Conservation (phyloP, 2,797 vertebrate species). For the Heliangelus exortis region DNA sequence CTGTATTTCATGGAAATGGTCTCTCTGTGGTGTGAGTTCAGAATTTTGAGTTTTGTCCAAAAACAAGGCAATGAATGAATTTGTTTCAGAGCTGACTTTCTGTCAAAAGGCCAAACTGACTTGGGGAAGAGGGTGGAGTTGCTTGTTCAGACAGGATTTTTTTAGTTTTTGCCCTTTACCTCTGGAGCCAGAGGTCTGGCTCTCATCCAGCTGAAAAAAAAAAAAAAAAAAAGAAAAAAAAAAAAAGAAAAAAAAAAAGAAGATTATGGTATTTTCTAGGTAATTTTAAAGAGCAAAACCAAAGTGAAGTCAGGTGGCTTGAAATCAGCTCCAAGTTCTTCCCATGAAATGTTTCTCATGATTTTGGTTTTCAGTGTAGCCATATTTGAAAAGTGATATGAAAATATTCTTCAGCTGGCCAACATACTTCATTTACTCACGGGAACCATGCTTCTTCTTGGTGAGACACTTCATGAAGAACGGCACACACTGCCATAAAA, state of each 20-base stretch:
- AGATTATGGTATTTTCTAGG: constrained; percentile 79
- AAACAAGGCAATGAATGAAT: constrained; percentile 77
- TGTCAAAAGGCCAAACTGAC: constrained; percentile 84
- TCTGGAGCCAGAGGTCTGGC: constrained; percentile 87
- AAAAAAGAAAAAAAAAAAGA: constrained; percentile 72
- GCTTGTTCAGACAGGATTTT: constrained; percentile 83
- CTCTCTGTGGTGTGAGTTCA: constrained; percentile 66
- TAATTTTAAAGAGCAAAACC: constrained; percentile 79
- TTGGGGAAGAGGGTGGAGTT: constrained; percentile 80
- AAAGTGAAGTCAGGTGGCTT: constrained; percentile 81
- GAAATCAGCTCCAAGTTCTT: constrained; percentile 72
- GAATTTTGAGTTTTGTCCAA: constrained; percentile 76
- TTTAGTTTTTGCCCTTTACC: constrained; percentile 84
- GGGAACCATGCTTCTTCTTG: constrained; percentile 41
- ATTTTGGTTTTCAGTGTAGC: constrained; percentile 67
- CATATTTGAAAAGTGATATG: constrained; percentile 61
- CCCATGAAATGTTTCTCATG: constrained; percentile 70
- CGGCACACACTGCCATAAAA: constrained; percentile 17
- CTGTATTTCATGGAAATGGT: constrained; percentile 68
- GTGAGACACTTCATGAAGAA: constrained; percentile 51
- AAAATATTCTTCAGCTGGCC: constrained; percentile 56
- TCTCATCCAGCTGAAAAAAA: constrained; percentile 71
- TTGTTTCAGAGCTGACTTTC: constrained; percentile 78
- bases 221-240: constrained; percentile 75
- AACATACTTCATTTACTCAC: constrained; percentile 57